Base-by-base conservation (phyloP, 1,140 invertebrate genomes). In the Liolophura sinensis region DNA sequence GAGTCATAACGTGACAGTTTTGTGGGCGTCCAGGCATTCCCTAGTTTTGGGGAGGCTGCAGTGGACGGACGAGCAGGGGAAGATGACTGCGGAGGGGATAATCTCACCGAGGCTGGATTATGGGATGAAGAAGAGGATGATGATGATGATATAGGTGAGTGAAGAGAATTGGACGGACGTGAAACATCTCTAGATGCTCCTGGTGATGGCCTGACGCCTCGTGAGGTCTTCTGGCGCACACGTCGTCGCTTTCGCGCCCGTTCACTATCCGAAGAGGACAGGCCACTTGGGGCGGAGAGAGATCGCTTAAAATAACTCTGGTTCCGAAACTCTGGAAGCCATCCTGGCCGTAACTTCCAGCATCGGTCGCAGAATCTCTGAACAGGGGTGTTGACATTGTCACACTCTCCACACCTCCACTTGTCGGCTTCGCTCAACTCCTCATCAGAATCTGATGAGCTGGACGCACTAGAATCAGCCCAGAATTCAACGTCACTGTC, bases 401-500 rank as follows among this genome's bases (percentile, higher is more conserved):
- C 22, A 64, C 76, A 78, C n/a, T 62, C 54, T 27, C 64, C 24
- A 63, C 76, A 78, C n/a, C 31, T n/a, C 76, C 76, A 78, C 20
- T 74, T 71, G 54, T 78, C 76, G 54, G 65, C 70, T 16, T 71
- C 70, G 16, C 69, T 62, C 0, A 78, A 60, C 60, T 78, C 76
- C 49, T 61, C 62, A 52, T 77, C 73, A 16, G 67, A 64, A 16
- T 61, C 71, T 62, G 46, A 64, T 18, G 56, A 58, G 22, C 74
- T 73, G 22, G 65, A 66, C 16, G 74, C 76, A 70, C 74, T 76
- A 59, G 66, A 74, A 64, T 78, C 76, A 47, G 76, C 76, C 67
- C 69, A 73, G 66, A 72, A 78, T 47, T 78, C 76, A n/a, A 78
- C 65, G 66, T 78, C 76, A 71, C 74, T 78, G 54, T 76, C 76